Percentiles rank a stretch among this genome's conserved stretches.
Conservation (phyloP, 2,113 vertebrate species). For the Caranx melampygus region DNA sequence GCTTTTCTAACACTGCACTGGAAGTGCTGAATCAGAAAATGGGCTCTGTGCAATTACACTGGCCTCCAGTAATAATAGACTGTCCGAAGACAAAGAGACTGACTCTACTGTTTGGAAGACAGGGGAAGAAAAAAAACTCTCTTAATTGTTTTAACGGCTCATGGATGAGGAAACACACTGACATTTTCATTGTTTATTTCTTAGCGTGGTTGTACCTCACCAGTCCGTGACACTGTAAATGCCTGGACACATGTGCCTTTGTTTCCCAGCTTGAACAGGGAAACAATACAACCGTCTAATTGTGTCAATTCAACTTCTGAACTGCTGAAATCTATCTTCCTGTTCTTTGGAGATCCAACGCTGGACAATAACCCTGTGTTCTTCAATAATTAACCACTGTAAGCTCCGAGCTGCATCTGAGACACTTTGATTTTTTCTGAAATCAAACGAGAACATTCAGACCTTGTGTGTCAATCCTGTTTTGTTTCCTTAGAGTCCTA, state of each 20-base stretch:
- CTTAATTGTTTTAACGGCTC: constrained; percentile 38
- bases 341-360: neutral
- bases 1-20: constrained; percentile 51
- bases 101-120: constrained; percentile 16
- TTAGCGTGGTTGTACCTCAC: constrained; percentile 10
- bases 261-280: neutral
- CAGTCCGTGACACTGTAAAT: constrained; percentile 15
- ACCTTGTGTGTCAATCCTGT: neutral
- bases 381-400: neutral
- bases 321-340: neutral
- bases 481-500: constrained; percentile 7
- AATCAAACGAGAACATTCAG: constrained; percentile 1
- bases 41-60: constrained; percentile 43
- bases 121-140: neutral
- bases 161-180: constrained; percentile 34
- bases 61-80: constrained; percentile 51
- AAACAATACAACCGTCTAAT: neutral
- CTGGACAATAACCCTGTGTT: neutral
- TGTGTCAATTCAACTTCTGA: too few species aligned
- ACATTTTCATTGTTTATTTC: constrained; percentile 34
- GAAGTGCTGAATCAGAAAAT: constrained; percentile 69
- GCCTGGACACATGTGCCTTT: constrained; percentile 6
- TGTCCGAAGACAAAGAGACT: constrained; percentile 44
- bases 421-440: constrained; percentile 22
- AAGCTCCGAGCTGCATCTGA: neutral